These are phyloP conservation scores for Liparis tanakae DNA, from an alignment of 2,797 vertebrate species.

Conservation along the genomic window DNA sequence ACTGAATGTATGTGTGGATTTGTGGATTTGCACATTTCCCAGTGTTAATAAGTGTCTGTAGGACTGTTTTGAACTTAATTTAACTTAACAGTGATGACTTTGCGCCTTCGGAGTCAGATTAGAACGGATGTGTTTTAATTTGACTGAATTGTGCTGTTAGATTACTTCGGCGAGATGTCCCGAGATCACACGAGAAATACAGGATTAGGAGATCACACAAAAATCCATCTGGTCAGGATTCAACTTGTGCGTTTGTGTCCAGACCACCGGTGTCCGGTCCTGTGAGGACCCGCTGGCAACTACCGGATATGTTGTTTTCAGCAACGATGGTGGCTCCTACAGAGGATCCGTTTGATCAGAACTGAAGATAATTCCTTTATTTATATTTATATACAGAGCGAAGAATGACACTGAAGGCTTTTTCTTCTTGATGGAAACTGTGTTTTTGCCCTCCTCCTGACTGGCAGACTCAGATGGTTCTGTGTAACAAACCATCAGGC, in stretches of 20 bases:
- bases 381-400: too few relatives aligned
- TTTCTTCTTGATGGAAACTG: neutral
- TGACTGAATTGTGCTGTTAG: neutral
- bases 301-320: too few relatives aligned
- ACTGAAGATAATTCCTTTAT: neutral
- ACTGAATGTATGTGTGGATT: neutral
- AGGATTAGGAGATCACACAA: neutral
- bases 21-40: neutral
- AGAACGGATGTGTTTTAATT: neutral
- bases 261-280: neutral
- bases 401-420: neutral
- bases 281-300: neutral
- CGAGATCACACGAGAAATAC: neutral
- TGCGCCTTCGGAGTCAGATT: constrained; percentile 14
- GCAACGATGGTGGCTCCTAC: neutral
- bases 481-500: neutral
- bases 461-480: neutral
- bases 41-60: constrained; percentile 6
- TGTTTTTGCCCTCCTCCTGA: neutral
- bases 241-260: neutral
- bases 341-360: neutral
- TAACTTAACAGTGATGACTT: neutral
- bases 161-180: neutral
- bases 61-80: neutral
- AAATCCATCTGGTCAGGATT: neutral